Evolutionary conservation across 2,113 vertebrate species (phyloP).

Genomic region (Limanda limanda): DNA sequence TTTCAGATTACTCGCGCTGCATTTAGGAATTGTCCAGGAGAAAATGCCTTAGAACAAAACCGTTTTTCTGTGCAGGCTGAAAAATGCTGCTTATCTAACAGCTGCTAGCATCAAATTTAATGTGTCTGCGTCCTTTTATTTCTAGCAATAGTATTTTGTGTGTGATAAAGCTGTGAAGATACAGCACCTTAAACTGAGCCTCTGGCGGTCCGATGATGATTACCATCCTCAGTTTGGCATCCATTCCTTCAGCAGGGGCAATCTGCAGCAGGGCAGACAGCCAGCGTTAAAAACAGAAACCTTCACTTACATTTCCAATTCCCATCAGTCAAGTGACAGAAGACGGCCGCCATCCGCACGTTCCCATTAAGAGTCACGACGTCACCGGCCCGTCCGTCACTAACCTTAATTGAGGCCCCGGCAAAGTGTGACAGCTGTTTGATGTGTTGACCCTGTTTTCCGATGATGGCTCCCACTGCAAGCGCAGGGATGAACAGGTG

Average conservation of each 20-base stretch:
- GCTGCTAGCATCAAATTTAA: neutral
- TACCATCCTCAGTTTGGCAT: conserved; percentile 95
- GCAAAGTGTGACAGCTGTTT: conserved; percentile 98
- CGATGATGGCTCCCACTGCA: conserved; percentile 97
- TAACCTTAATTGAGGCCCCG: conserved; percentile 97
- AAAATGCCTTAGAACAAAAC: neutral
- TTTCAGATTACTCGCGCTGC: neutral
- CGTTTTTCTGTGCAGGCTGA: neutral
- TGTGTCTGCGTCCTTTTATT: neutral
- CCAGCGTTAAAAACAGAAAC: neutral
- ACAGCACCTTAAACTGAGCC: conserved; percentile 96
- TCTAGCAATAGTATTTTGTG: conserved; percentile 4
- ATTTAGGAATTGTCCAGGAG: neutral
- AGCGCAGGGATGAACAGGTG: conserved; percentile 97
- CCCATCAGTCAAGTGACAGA: conserved; percentile 19
- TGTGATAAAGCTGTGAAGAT: neutral
- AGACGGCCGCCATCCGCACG: neutral
- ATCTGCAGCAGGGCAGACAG: conserved; percentile 82
- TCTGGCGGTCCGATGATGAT: conserved; percentile 96
- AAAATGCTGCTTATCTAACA: neutral
- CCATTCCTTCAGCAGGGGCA: conserved; percentile 93
- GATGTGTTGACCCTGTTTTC: conserved; percentile 99
- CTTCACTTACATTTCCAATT: neutral
- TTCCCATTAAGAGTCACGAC: conserved; percentile 27
- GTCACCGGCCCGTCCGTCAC: conserved; percentile 19